phyloP scores from a whole-genome alignment of 2,113 vertebrate species.

The Pionites leucogaster region DNA sequence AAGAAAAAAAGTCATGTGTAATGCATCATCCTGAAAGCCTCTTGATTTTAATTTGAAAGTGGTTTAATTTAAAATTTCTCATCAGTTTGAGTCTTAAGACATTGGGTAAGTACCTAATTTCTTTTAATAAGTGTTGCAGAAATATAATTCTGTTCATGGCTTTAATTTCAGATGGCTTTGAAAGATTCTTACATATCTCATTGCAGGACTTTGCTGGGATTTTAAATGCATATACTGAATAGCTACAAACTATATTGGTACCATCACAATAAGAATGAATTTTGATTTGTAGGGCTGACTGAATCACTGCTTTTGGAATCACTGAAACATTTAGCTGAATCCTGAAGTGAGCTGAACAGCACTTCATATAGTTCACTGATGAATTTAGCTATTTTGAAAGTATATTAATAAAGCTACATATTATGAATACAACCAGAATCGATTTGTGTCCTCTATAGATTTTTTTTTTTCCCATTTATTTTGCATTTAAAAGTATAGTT shows the following conservation, averaged over 20 bases:
- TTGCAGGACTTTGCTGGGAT: not conserved
- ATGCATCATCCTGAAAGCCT: not conserved
- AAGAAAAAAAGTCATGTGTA: not conserved
- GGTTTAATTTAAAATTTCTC: conserved; percentile 18
- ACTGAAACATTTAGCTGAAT: not conserved
- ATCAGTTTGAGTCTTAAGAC: not conserved
- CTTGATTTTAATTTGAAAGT: not conserved
- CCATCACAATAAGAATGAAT: not conserved
- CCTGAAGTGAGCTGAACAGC: not conserved
- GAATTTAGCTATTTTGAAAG: not conserved
- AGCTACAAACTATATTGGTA: not conserved
- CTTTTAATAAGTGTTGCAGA: not conserved
- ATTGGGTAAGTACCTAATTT: not conserved
- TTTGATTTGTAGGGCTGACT: not conserved
- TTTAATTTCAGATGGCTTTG: not conserved
- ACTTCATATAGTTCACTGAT: not conserved
- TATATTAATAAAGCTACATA: not conserved
- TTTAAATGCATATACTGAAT: not conserved
- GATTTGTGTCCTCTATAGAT: not conserved
- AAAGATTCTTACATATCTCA: not conserved
- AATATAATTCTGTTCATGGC: not conserved
- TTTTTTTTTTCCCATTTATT: not conserved
- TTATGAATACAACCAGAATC: not conserved
- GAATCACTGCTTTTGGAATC: not conserved
- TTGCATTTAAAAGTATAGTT: not conserved